Percentiles rank a stretch among this genome's conserved stretches.
These are phyloP conservation scores for Temnothorax longispinosus DNA, from an alignment of 1,140 invertebrate genomes.

Conservation along the genomic window DNA sequence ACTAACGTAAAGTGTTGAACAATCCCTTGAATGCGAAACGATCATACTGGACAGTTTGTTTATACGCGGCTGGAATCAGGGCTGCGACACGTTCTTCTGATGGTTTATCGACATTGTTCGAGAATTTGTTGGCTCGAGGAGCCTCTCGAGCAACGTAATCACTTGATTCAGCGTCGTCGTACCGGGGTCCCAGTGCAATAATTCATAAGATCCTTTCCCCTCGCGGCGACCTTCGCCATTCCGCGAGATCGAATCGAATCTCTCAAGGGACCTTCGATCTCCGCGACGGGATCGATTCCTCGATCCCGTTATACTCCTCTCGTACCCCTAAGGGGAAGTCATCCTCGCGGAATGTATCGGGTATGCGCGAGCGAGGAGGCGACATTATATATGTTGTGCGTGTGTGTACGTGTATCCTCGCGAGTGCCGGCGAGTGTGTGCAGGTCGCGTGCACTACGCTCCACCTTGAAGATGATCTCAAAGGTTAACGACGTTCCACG, in stretches of 20 bases:
- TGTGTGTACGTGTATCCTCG: background rate
- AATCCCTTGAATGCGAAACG: background rate
- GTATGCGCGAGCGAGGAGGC: conserved; percentile 36
- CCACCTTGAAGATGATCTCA: conserved; percentile 72
- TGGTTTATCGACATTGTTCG: conserved; percentile 18
- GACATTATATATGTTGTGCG: conserved; percentile 19
- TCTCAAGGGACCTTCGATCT: conserved; percentile 69
- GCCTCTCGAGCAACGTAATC: conserved; percentile 1
- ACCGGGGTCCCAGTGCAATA: conserved; percentile 49
- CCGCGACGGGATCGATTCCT: conserved; percentile 57
- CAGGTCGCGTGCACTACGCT: conserved; percentile 59
- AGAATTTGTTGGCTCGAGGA: conserved; percentile 3
- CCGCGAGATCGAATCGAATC: conserved; percentile 71
- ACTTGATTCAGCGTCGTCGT: conserved; percentile 31
- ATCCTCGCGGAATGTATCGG: conserved; percentile 62
- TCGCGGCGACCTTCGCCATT: conserved; percentile 70
- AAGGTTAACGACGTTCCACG: conserved; percentile 80
- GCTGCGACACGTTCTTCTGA: background rate
- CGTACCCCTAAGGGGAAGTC: conserved; percentile 27
- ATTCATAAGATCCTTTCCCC: conserved; percentile 60
- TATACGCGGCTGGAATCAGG: background rate
- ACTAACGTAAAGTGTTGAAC: background rate
- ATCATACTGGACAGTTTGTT: background rate
- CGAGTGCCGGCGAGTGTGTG: background rate
- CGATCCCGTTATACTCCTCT: conserved; percentile 71